phyloP scores from a whole-genome alignment of 2,888 invertebrate species.

The Nemotelus nigrinus region DNA sequence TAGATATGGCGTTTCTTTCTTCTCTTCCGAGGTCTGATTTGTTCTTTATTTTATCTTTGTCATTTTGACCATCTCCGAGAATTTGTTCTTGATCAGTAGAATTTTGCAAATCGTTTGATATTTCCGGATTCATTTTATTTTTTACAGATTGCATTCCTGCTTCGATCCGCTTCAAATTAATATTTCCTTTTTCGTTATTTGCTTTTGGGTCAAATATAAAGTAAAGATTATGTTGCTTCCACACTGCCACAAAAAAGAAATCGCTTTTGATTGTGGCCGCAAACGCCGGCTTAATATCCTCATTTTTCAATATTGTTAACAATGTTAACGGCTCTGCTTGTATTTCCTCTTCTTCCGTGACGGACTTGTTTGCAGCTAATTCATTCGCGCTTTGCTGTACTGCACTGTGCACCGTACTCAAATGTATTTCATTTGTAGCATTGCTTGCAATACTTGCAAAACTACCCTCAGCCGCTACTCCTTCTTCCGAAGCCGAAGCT shows the following conservation, averaged over 20 bases:
- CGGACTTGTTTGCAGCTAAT: no score
- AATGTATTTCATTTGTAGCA: no score
- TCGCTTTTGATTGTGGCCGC: conserved; percentile 51
- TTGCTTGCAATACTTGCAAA: no score
- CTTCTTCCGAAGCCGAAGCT: no score
- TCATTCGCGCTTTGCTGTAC: no score
- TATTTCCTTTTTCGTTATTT: conserved; percentile 68
- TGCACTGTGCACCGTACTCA: no score
- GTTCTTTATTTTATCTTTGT: background rate
- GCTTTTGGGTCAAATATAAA: conserved; percentile 72
- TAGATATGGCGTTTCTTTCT: background rate
- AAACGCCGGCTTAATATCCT: background rate
- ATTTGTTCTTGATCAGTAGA: no score
- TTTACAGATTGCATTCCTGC: conserved; percentile 54
- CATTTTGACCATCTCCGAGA: no score
- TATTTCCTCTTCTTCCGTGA: background rate
- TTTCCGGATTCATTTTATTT: no score
- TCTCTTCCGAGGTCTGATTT: background rate
- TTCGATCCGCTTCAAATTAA: conserved; percentile 53
- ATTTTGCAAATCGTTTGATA: no score
- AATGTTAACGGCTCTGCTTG: conserved; percentile 9
- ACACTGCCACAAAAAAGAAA: conserved; percentile 64
- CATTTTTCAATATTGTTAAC: background rate
- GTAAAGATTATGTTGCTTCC: conserved; percentile 67
- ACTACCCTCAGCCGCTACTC: no score